phyloP scores from a whole-genome alignment of 2,888 invertebrate species.

The Pammene fasciana region DNA sequence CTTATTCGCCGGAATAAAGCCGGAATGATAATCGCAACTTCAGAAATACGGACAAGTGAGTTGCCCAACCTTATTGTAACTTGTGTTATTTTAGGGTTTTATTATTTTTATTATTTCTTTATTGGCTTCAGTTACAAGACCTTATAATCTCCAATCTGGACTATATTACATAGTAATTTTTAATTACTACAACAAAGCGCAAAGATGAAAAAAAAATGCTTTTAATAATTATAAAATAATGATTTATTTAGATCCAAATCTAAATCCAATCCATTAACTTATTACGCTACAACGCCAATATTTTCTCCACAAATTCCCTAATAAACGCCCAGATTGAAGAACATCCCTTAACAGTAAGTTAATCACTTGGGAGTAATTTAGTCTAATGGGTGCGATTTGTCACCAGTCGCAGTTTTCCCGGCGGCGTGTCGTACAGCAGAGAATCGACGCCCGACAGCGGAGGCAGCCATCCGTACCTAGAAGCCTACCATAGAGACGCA shows the following conservation, averaged over 20 bases:
- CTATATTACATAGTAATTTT: too few species aligned
- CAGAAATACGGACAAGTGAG: background rate
- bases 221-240: background rate
- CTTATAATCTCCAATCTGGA: too few species aligned
- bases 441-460: slow-evolving; percentile 95
- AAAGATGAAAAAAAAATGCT: too few species aligned
- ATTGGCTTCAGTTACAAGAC: too few species aligned
- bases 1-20: background rate
- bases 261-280: background rate
- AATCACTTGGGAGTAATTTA: slow-evolving; percentile 30
- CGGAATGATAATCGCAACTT: background rate
- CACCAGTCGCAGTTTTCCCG: slow-evolving; percentile 84
- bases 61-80: background rate
- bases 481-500: slow-evolving; percentile 91
- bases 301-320: background rate
- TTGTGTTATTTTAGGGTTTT: too few species aligned
- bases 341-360: slow-evolving; percentile 19
- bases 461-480: slow-evolving; percentile 92
- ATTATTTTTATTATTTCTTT: too few species aligned
- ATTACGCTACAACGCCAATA: background rate
- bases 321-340: slow-evolving; percentile 22
- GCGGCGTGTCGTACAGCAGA: slow-evolving; percentile 89
- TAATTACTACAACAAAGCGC: too few species aligned
- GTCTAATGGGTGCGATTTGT: slow-evolving; percentile 50
- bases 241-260: background rate